These are phyloP conservation scores for Forbesichthys papilliferus DNA, from an alignment of 2,113 vertebrate genomes.

Conservation along the genomic window DNA sequence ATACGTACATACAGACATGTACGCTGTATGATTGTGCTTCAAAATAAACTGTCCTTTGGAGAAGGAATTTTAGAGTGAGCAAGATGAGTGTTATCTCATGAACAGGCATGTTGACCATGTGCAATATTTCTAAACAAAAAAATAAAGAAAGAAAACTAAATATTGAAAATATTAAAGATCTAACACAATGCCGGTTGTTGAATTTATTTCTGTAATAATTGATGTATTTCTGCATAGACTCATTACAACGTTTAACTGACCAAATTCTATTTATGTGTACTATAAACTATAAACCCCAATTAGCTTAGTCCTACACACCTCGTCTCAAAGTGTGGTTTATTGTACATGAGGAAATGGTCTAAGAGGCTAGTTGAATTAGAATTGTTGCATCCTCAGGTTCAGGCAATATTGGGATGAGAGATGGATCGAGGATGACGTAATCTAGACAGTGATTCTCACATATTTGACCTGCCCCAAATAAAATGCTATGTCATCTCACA, in stretches of 20 bases:
- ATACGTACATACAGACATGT: conserved; percentile 74
- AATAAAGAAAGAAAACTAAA: conserved; percentile 63
- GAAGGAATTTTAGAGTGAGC: conserved; percentile 78
- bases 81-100: conserved; percentile 76
- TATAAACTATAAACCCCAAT: not conserved
- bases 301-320: conserved; percentile 8
- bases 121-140: conserved; percentile 82
- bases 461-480: not conserved
- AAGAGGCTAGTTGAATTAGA: conserved; percentile 42
- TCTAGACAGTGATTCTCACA: conserved; percentile 3
- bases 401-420: conserved; percentile 26
- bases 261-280: not conserved
- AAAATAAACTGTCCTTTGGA: conserved; percentile 79
- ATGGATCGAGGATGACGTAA: conserved; percentile 26
- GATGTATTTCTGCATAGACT: no score
- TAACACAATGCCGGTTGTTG: conserved; percentile 71
- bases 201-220: conserved; percentile 29
- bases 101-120: conserved; percentile 85
- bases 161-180: conserved; percentile 83
- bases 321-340: conserved; percentile 12
- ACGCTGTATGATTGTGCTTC: conserved; percentile 80
- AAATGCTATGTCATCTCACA: not conserved
- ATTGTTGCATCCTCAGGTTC: conserved; percentile 17
- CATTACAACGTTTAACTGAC: not conserved
- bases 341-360: not conserved